A percentile compares a stretch with the other conserved stretches of the same genome.
Conservation (phyloP, 2,888 invertebrate genomes). For the Brenthis hecate region DNA sequence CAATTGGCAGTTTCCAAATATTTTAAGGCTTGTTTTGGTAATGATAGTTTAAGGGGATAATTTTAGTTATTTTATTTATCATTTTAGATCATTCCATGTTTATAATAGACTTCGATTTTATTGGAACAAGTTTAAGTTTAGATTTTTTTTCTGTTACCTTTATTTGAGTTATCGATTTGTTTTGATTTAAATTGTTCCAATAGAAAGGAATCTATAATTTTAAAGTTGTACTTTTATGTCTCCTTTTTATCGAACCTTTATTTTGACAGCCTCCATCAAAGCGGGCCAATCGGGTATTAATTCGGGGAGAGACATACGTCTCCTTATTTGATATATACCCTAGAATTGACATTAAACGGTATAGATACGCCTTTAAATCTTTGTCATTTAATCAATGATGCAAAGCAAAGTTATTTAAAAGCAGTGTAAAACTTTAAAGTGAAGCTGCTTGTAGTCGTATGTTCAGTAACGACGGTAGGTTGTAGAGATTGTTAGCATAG, state of each 20-base stretch:
- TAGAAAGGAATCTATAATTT: constrained; percentile 52
- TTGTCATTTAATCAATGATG: constrained; percentile 39
- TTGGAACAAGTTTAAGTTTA: constrained; percentile 46
- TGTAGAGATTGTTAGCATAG: constrained; percentile 5
- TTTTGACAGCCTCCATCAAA: constrained; percentile 85
- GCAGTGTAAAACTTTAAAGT: constrained; percentile 22
- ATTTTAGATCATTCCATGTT: constrained; percentile 60
- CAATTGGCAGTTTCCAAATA: too few species aligned
- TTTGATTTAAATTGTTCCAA: constrained; percentile 44
- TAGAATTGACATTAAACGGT: constrained; percentile 79
- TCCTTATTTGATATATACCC: constrained; percentile 86
- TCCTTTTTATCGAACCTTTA: constrained; percentile 85
- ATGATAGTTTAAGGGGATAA: constrained; percentile 55
- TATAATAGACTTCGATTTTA: constrained; percentile 61
- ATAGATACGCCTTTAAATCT: constrained; percentile 47
- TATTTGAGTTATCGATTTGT: too few species aligned
- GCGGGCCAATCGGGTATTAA: constrained; percentile 91
- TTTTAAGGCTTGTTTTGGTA: constrained; percentile 36
- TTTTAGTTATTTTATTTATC: constrained; percentile 59
- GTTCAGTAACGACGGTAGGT: constrained; percentile 24
- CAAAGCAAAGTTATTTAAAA: constrained; percentile 36
- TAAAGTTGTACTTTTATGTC: constrained; percentile 61
- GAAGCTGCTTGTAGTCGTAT: constrained; percentile 20
- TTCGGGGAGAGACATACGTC: constrained; percentile 86
- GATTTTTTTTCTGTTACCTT: constrained; percentile 15